Percentiles rank a stretch among this genome's conserved stretches.
These are phyloP conservation scores for Spatulosminthurus flaviceps DNA, from an alignment of 2,888 invertebrate genomes.

Conservation along the genomic window DNA sequence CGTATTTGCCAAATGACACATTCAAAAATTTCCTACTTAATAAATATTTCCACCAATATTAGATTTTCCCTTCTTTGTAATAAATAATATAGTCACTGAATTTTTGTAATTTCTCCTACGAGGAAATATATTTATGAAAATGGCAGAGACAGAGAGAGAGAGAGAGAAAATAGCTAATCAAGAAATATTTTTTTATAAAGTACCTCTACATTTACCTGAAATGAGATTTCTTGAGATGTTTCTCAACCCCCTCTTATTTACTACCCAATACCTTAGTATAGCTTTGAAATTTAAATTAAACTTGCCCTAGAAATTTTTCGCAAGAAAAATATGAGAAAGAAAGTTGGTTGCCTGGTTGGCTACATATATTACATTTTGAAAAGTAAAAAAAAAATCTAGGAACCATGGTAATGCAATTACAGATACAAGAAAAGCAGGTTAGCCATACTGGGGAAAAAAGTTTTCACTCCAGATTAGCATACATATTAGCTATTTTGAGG, in stretches of 20 bases:
- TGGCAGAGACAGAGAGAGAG: no score
- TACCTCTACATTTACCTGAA: not conserved
- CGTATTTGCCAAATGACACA: no score
- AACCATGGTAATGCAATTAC: slow-evolving; percentile 11
- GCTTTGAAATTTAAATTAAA: no score
- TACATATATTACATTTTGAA: not conserved
- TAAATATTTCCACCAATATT: no score
- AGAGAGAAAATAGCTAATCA: no score
- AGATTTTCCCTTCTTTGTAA: no score
- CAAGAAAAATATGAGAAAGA: not conserved
- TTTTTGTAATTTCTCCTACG: no score
- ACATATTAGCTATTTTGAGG: slow-evolving; percentile 16
- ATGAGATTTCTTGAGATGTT: not conserved
- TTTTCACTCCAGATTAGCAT: not conserved
- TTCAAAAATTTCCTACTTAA: no score
- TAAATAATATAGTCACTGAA: no score
- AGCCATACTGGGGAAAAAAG: not conserved
- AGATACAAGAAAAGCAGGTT: not conserved
- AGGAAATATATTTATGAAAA: no score
- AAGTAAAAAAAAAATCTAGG: not conserved
- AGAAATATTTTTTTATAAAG: no score
- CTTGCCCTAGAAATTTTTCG: no score
- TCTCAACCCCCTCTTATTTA: not conserved
- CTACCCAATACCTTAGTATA: not conserved
- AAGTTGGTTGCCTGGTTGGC: not conserved